Conservation (phyloP, 2,113 vertebrate genomes). For the Corythoichthys haematopterus region DNA sequence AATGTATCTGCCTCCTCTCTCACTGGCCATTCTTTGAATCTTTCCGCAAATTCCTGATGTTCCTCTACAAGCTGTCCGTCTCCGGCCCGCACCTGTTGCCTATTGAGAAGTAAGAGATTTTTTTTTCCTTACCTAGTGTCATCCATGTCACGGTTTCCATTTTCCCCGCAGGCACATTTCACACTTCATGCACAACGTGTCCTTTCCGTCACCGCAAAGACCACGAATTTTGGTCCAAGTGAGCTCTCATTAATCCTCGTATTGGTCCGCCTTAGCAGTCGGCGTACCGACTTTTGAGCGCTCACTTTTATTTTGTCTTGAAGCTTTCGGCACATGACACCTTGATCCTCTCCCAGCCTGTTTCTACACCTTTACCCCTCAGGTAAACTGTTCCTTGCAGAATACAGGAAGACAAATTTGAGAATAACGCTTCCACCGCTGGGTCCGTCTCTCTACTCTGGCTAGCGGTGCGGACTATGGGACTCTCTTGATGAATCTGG, state of each 20-base stretch:
- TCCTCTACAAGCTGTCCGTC: constrained; percentile 94
- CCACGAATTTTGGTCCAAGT: constrained; percentile 97
- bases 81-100: constrained; percentile 94
- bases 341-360: constrained; percentile 90
- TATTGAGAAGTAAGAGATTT: constrained; percentile 86
- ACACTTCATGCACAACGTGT: constrained; percentile 96
- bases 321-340: constrained; percentile 90
- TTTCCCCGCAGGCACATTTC: constrained; percentile 84
- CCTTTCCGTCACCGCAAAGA: constrained; percentile 95
- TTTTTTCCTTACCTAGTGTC: background rate
- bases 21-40: constrained; percentile 98
- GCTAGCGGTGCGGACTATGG: constrained; percentile 91
- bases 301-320: constrained; percentile 24
- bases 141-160: background rate
- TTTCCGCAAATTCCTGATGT: constrained; percentile 94
- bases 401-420: too few relatives aligned
- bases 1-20: constrained; percentile 96
- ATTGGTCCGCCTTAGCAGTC: background rate
- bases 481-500: constrained; percentile 90
- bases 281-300: background rate
- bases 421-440: too few relatives aligned
- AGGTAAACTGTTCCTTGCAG: constrained; percentile 72
- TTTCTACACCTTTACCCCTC: constrained; percentile 92
- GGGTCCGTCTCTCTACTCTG: constrained; percentile 8
- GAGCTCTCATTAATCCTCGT: constrained; percentile 23